Percentiles rank a stretch among this genome's conserved stretches.
These are phyloP conservation scores for Microtus richardsoni DNA, from an alignment of 2,113 vertebrate genomes.

Conservation along the genomic window DNA sequence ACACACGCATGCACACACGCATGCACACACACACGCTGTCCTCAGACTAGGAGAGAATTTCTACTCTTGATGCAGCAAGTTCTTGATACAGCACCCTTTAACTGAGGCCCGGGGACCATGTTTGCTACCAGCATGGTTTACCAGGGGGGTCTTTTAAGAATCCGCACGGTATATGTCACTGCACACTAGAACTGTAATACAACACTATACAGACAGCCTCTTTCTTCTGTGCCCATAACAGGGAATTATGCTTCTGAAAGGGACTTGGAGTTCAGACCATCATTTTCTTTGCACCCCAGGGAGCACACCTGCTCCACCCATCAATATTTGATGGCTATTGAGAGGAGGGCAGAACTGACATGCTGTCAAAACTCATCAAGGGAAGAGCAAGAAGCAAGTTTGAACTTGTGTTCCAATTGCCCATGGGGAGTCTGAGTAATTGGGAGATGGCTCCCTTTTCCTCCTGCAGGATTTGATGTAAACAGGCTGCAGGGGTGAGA, in stretches of 20 bases:
- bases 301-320: slow-evolving; percentile 66
- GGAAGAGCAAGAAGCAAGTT: slow-evolving; percentile 45
- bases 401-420: slow-evolving; percentile 1
- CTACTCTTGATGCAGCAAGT: neutral
- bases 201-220: slow-evolving; percentile 24
- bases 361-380: slow-evolving; percentile 69
- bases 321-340: slow-evolving; percentile 66
- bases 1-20: no score
- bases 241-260: slow-evolving; percentile 41
- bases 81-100: neutral
- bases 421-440: slow-evolving; percentile 44
- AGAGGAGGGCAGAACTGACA: slow-evolving; percentile 41
- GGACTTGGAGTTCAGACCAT: slow-evolving; percentile 4
- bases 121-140: neutral
- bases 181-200: neutral
- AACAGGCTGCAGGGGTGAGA: neutral
- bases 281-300: slow-evolving; percentile 60
- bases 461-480: slow-evolving; percentile 29
- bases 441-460: slow-evolving; percentile 30
- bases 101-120: neutral
- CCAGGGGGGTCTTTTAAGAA: slow-evolving; percentile 10
- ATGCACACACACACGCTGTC: neutral
- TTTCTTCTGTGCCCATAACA: neutral
- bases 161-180: neutral
- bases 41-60: neutral